A percentile compares a stretch with the other conserved stretches of the same genome.
Conservation (phyloP, 2,888 invertebrate species). For the Salpingus planirostris region DNA sequence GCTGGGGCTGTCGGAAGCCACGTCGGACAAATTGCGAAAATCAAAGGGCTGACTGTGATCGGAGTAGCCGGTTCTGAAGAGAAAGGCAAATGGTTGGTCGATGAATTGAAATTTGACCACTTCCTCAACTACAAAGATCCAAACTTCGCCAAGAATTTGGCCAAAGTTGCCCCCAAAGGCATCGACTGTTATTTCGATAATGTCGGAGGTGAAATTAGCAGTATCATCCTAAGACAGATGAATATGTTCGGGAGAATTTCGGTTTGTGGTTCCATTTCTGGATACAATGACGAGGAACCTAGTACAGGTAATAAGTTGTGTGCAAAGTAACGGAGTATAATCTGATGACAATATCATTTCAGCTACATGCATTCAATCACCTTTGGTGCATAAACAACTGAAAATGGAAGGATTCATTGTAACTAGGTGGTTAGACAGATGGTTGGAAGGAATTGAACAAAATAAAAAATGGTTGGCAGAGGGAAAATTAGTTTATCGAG, state of each 20-base stretch:
- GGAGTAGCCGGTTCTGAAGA: conserved; percentile 63
- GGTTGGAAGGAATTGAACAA: conserved; percentile 54
- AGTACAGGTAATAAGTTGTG: too few relatives aligned
- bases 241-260: conserved; percentile 55
- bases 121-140: conserved; percentile 65
- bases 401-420: conserved; percentile 28
- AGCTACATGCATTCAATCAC: conserved; percentile 9
- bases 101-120: conserved; percentile 57
- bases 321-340: too few relatives aligned
- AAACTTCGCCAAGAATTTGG: conserved; percentile 46
- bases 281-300: conserved; percentile 52
- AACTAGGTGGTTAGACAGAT: conserved; percentile 39
- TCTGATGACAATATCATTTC: too few relatives aligned
- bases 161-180: conserved; percentile 57
- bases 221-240: conserved; percentile 53
- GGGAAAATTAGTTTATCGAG: conserved; percentile 61
- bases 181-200: conserved; percentile 73
- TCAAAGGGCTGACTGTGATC: conserved; percentile 59
- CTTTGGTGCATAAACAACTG: conserved; percentile 17
- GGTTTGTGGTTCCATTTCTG: conserved; percentile 59
- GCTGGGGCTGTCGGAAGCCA: conserved; percentile 72
- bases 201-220: conserved; percentile 61
- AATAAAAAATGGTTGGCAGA: conserved; percentile 55
- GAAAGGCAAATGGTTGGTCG: conserved; percentile 58
- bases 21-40: conserved; percentile 72